Evolutionary conservation across 2,113 vertebrate species (phyloP), one percentile per base, ranked within the genome.

Genomic region (Grammomys dolichurus): DNA sequence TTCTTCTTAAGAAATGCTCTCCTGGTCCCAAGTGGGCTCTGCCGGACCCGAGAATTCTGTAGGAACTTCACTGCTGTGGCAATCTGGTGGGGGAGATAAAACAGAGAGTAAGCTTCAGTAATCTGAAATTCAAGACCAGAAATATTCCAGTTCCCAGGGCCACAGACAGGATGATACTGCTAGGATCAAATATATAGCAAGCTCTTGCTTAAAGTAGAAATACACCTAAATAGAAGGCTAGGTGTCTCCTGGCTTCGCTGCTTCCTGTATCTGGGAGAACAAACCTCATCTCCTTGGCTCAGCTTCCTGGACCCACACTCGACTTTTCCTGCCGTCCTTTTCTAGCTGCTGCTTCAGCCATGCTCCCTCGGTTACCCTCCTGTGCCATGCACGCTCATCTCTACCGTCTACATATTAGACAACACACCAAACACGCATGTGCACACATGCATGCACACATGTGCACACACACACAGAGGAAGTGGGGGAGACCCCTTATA

Each of bases 1-100:
- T 99, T 99, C 98, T 99, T 99, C 98, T 99, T 99, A 96, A 99
- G 98, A 98, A 99, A 99, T 0, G 99, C 98, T 99, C 99, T 99
- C 98, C 99, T 99, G 97, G 98, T 99, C 82, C 98, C 98, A 86
- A 99, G 92, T 0, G 99, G 99, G 96, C 99, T 99, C 97, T 99
- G 99, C 70, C 99, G 99, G 85, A 99, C 99, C 93, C 99, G 99
- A 16, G 99, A 99, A 98, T 99, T 99, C 98, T 99, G 99, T 70
- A 99, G 98, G 98, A 99, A 99, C 98, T 99, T 99, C 96, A 99
- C 99, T 87, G 99, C 99, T 33, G 99, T 99, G 95, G 99, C 98
- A 97, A 99, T 99, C 99, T 99, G 98, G 90, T 54, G 54, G 87
- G 65, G 80, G 70, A 36, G 36, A 93, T 9, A 97, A 96, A 97